phyloP scores from a whole-genome alignment of 1,140 invertebrate species.

The Dinothrombium tinctorium region DNA sequence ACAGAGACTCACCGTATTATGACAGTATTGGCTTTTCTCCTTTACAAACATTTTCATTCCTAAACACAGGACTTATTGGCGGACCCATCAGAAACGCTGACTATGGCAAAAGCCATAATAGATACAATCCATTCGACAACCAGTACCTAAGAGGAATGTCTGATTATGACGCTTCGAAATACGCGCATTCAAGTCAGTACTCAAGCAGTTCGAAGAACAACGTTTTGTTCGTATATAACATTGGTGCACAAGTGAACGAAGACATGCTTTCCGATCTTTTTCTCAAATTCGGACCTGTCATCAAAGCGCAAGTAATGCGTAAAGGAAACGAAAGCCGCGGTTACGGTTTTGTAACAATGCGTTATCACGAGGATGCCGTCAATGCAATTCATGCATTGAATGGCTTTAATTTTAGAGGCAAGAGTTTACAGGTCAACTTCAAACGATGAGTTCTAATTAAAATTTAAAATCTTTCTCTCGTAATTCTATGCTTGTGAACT shows the following conservation, averaged over 20 bases:
- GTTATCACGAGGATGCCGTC: constrained; percentile 22
- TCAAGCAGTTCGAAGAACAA: background rate
- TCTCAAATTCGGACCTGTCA: constrained; percentile 21
- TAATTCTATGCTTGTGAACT: too few species aligned
- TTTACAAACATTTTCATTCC: background rate
- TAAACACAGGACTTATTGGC: background rate
- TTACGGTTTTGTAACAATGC: constrained; percentile 26
- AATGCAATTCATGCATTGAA: constrained; percentile 23
- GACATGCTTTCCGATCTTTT: constrained; percentile 22
- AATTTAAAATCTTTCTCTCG: too few species aligned
- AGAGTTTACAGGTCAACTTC: constrained; percentile 23
- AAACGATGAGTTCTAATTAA: too few species aligned
- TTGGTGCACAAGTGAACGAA: constrained; percentile 24
- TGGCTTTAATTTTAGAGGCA: constrained; percentile 20
- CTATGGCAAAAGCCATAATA: background rate
- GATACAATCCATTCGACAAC: background rate
- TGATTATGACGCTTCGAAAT: background rate
- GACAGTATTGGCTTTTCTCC: background rate
- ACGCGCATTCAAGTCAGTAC: background rate
- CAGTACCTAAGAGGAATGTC: background rate
- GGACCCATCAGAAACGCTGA: background rate
- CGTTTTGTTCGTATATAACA: constrained; percentile 24
- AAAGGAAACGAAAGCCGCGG: constrained; percentile 21
- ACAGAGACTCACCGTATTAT: too few species aligned
- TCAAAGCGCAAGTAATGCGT: constrained; percentile 23